phyloP scores from a whole-genome alignment of 2,797 vertebrate species.

The Rhyacichthys aspro region DNA sequence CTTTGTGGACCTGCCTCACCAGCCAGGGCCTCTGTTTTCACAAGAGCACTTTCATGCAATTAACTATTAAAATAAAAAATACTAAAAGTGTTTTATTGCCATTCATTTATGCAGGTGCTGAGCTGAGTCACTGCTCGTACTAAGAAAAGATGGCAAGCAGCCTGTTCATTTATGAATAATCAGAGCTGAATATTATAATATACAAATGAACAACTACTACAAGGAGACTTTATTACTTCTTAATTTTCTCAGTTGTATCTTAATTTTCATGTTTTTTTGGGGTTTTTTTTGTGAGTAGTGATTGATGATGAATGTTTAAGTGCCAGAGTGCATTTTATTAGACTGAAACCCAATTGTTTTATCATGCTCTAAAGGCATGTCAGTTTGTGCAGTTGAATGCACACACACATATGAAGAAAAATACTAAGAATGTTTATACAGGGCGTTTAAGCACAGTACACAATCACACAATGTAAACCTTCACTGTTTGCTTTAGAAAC shows the following conservation, averaged over 20 bases:
- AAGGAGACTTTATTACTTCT: no score
- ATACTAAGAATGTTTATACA: conserved; percentile 69
- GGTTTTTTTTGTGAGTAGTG: no score
- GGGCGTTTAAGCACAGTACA: conserved; percentile 56
- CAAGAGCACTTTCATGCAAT: conserved; percentile 46
- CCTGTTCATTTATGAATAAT: conserved; percentile 17
- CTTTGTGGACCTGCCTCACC: conserved; percentile 37
- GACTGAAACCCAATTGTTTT: conserved; percentile 4
- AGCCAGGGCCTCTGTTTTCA: conserved; percentile 51
- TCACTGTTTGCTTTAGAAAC: conserved; percentile 75
- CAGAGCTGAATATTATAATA: background rate
- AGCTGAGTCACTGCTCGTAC: conserved; percentile 29
- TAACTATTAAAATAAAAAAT: conserved; percentile 24
- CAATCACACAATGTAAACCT: conserved; percentile 60
- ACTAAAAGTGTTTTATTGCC: conserved; percentile 2
- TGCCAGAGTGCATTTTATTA: background rate
- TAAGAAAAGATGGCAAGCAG: conserved; percentile 10
- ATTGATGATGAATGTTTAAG: background rate
- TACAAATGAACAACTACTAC: conserved; percentile 13
- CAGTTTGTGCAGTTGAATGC: conserved; percentile 25
- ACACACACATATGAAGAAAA: conserved; percentile 31
- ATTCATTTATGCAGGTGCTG: conserved; percentile 35
- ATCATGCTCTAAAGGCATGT: conserved; percentile 12
- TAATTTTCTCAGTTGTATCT: no score
- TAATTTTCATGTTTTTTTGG: no score